Percentiles rank a stretch among this genome's conserved stretches.
These are phyloP conservation scores for Melanotaenia maccullochi DNA, from an alignment of 2,797 vertebrate genomes.

Conservation along the genomic window DNA sequence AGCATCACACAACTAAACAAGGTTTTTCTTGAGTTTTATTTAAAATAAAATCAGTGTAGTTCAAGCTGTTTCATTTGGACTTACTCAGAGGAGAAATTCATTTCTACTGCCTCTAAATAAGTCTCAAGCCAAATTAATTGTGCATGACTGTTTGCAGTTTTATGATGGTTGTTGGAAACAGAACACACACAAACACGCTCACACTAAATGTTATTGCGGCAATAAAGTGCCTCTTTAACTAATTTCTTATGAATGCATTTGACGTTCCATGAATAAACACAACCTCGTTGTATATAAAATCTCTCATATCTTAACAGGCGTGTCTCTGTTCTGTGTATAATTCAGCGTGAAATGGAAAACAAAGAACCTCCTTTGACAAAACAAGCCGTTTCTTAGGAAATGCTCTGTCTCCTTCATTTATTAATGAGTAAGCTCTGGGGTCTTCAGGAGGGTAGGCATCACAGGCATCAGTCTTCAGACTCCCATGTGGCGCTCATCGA, in stretches of 20 bases:
- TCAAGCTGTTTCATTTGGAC: constrained; percentile 10
- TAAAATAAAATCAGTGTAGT: constrained; percentile 9
- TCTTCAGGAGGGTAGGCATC: constrained; percentile 67
- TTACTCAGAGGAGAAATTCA: constrained; percentile 41
- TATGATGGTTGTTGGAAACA: constrained; percentile 33
- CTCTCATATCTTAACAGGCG: neutral
- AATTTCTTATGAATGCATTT: constrained; percentile 33
- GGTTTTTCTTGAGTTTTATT: constrained; percentile 10
- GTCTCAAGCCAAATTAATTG: constrained; percentile 42
- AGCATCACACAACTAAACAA: too few species aligned
- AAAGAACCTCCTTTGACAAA: constrained; percentile 33
- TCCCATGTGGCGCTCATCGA: constrained; percentile 76
- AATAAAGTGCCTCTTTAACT: constrained; percentile 38
- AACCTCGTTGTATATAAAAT: neutral
- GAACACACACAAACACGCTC: neutral
- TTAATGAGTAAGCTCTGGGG: constrained; percentile 75
- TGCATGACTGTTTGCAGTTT: constrained; percentile 35
- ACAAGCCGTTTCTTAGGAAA: constrained; percentile 57
- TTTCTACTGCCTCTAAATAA: constrained; percentile 24
- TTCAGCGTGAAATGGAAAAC: constrained; percentile 25
- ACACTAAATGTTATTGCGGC: constrained; percentile 36
- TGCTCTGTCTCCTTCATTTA: constrained; percentile 66
- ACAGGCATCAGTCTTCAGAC: constrained; percentile 73
- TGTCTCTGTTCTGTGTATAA: constrained; percentile 14
- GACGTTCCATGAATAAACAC: constrained; percentile 4